Evolutionary conservation across 2,113 vertebrate genomes (phyloP).

Genomic region (Aegotheles bennettii): DNA sequence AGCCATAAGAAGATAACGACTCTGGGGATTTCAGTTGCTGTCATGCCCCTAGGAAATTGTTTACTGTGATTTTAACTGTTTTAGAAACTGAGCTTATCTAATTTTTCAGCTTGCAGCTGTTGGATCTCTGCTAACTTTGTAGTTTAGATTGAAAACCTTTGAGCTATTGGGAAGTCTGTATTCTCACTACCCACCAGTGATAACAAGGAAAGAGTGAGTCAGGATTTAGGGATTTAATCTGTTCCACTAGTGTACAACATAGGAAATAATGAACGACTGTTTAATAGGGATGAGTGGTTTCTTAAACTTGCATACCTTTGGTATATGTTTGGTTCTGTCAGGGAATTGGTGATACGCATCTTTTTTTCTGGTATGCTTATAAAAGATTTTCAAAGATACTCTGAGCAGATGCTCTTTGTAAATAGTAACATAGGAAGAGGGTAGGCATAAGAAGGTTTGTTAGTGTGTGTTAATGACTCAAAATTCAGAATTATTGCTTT

Average conservation of each 20-base stretch:
- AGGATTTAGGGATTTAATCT: not conserved
- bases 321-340: not conserved
- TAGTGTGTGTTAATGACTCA: not conserved
- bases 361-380: not conserved
- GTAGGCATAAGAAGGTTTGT: not conserved
- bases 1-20: not conserved
- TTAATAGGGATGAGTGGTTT: not conserved
- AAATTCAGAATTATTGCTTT: not conserved
- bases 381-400: not conserved
- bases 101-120: not conserved
- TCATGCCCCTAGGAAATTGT: not conserved
- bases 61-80: conserved; percentile 21
- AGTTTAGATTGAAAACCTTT: not conserved
- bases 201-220: not conserved
- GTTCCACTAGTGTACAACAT: not conserved
- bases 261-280: not conserved
- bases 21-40: not conserved
- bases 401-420: not conserved
- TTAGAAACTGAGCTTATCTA: conserved; percentile 1
- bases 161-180: not conserved
- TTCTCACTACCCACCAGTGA: not conserved
- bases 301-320: not conserved
- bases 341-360: not conserved
- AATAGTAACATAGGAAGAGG: not conserved
- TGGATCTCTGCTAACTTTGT: not conserved